Conservation (phyloP, 2,888 invertebrate species). For the Apocheima hispidaria region DNA sequence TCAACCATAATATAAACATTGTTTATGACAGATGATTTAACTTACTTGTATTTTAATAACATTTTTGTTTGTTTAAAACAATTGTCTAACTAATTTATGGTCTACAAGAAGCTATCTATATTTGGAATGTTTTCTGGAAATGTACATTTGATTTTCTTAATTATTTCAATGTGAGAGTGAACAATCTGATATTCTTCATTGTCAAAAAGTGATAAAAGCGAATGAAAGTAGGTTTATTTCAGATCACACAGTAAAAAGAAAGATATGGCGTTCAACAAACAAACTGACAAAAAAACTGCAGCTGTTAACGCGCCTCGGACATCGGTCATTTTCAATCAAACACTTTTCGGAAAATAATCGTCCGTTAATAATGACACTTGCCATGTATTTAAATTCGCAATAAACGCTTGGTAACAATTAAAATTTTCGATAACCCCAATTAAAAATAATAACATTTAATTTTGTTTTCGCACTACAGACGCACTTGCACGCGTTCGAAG, state of each 20-base stretch:
- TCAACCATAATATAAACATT: background rate
- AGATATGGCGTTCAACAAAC: constrained; percentile 5
- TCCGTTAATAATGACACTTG: too few relatives aligned
- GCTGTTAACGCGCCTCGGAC: background rate
- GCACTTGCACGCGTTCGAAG: too few relatives aligned
- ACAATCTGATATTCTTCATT: too few relatives aligned
- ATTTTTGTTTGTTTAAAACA: background rate
- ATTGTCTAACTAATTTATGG: background rate
- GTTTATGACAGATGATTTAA: background rate
- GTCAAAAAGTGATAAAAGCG: too few relatives aligned
- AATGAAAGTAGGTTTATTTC: background rate
- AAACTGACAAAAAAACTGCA: background rate
- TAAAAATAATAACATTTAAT: too few relatives aligned
- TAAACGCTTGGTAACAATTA: too few relatives aligned
- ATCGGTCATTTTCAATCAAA: too few relatives aligned
- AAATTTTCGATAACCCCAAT: too few relatives aligned
- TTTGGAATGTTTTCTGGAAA: background rate
- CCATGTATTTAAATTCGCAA: too few relatives aligned
- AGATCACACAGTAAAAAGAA: constrained; percentile 10
- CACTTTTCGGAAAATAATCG: too few relatives aligned
- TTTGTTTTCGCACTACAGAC: too few relatives aligned
- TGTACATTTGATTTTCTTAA: background rate
- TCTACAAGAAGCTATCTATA: background rate
- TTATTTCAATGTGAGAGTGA: background rate
- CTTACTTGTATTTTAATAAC: background rate